A percentile compares a stretch with the other conserved stretches of the same genome.
Conservation (phyloP, 2,888 invertebrate genomes). For the Rhaphigaster nebulosa region DNA sequence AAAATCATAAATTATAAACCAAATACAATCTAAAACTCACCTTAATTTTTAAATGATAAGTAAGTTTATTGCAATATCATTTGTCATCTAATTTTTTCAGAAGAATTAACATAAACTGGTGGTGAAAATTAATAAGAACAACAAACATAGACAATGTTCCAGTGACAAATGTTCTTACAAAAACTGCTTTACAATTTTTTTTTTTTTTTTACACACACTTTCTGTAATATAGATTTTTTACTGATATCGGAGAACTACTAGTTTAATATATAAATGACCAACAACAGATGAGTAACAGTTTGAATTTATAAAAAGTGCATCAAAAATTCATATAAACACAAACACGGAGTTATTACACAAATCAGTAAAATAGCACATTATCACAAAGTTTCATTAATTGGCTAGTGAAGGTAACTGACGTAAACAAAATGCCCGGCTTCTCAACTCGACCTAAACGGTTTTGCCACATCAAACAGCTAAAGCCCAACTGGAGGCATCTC, state of each 20-base stretch:
- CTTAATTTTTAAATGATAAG: neutral
- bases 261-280: neutral
- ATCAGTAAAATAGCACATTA: constrained; percentile 4
- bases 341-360: constrained; percentile 21
- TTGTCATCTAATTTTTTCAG: neutral
- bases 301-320: constrained; percentile 1
- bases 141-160: neutral
- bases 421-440: constrained; percentile 31
- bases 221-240: neutral
- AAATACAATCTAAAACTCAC: neutral
- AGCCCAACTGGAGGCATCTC: constrained; percentile 32
- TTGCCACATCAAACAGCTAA: constrained; percentile 26
- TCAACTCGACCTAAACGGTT: neutral
- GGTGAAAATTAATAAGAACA: neutral
- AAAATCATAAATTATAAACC: neutral
- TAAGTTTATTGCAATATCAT: neutral
- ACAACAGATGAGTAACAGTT: neutral
- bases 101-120: neutral
- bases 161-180: neutral
- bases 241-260: neutral
- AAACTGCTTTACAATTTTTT: neutral
- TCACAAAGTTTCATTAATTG: constrained; percentile 13
- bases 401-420: constrained; percentile 26
- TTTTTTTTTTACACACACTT: neutral
- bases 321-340: neutral